Evolutionary conservation across 2,888 invertebrate species (phyloP), one percentile per base, ranked within the genome.

Genomic region (Cataglyphis cursor): DNA sequence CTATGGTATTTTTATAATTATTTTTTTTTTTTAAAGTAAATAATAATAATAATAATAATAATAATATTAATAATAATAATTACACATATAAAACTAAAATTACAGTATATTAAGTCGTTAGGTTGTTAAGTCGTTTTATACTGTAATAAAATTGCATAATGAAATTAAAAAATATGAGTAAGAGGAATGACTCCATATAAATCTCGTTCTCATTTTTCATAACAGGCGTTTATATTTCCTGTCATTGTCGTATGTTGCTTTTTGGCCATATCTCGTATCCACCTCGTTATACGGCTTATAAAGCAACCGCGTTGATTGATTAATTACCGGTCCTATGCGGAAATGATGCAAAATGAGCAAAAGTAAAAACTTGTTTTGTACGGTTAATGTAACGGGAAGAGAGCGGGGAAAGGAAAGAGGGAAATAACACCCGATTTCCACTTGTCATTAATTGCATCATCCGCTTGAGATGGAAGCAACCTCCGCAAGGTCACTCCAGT

Each of bases 361-460:
- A 44, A 31, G 31, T 18, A 59, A 70, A 68, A 78, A 61, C 18
- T 35, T 41, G 21, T 70, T 78, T 70, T 70, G 57, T 59, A 2
- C 15, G 21, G 12, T 44, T 44, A 70, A 70, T 66, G 44, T n/a
- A 18, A 28, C 12, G 10, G 54, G 54, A 51, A 51, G 0, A 51
- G n/a, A 8, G 6, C 18, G n/a, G n/a, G 48, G 8, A 8, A 8
- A 8, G 8, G 8, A n/a, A 51, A 51, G 8, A 51, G n/a, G n/a
- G 18, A 8, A n/a, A 31, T 51, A 54, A 76, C 66, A 78, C 1
- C 9, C 68, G 6, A 41, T 78, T n/a, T 70, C 1, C 18, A 70
- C 44, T 57, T 57, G 70, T 59, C 70, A 31, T 68, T 70, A 80
- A 78, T 44, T 59, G 59, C 78, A 28, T 54, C 54, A 70, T 38